Conservation (phyloP, 2,797 vertebrate species). For the Cryptoprocta ferox region DNA sequence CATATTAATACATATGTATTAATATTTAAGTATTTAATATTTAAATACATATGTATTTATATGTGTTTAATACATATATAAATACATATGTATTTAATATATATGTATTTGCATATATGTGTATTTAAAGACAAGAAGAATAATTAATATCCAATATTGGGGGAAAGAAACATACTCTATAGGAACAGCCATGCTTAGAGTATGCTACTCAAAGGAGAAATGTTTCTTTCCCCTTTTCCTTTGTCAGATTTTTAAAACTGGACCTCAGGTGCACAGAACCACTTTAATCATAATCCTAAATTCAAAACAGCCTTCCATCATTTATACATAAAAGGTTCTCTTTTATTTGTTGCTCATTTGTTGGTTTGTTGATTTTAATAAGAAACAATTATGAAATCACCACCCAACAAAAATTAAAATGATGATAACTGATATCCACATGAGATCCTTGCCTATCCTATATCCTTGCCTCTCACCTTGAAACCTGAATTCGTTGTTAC, state of each 20-base stretch:
- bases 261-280: background rate
- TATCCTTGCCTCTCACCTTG: background rate
- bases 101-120: background rate
- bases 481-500: background rate
- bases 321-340: background rate
- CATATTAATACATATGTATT: background rate
- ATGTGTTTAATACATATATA: background rate
- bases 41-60: no score
- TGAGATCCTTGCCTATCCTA: no score
- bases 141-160: background rate
- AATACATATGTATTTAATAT: background rate
- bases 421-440: background rate
- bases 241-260: background rate
- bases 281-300: background rate
- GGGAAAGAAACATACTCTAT: background rate
- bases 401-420: background rate
- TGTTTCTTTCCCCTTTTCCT: background rate
- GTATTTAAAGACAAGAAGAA: slow-evolving; percentile 14
- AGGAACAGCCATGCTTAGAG: background rate
- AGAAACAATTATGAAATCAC: background rate
- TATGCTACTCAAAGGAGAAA: slow-evolving; percentile 18
- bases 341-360: background rate
- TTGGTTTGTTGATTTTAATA: background rate
- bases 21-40: no score
- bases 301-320: background rate